These are phyloP conservation scores for Bombycilla garrulus DNA, from an alignment of 2,113 vertebrate species.

Conservation along the genomic window DNA sequence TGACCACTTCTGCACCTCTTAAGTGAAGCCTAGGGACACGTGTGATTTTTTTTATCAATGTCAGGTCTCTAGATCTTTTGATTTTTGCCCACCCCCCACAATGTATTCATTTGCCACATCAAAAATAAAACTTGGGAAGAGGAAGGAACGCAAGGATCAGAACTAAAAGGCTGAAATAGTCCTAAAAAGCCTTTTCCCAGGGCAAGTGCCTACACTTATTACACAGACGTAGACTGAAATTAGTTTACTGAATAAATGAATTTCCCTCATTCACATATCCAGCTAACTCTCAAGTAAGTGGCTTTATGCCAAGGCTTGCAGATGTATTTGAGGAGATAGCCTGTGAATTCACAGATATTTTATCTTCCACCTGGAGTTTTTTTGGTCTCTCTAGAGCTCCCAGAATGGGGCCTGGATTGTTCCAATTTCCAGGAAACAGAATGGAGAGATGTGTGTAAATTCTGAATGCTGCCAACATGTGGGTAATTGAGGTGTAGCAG, in stretches of 20 bases:
- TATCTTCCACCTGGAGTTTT: not conserved
- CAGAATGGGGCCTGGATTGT: not conserved
- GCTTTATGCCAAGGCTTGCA: not conserved
- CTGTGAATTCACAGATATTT: not conserved
- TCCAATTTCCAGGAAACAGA: not conserved
- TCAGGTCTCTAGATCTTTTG: not conserved
- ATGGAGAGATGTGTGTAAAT: not conserved
- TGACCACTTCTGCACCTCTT: not conserved
- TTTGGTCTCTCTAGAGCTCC: not conserved
- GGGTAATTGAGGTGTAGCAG: not conserved
- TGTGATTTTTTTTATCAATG: not conserved
- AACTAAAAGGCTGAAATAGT: not conserved
- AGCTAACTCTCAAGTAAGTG: not conserved
- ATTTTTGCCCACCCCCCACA: rapidly evolving
- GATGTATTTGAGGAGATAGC: not conserved
- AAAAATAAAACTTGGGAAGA: not conserved
- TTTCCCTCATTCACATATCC: not conserved
- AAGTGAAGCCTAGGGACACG: not conserved
- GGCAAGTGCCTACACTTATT: not conserved
- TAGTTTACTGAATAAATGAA: not conserved
- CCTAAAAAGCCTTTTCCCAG: not conserved
- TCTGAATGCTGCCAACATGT: not conserved
- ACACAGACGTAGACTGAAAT: not conserved
- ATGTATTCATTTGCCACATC: not conserved
- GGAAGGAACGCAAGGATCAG: not conserved